These are phyloP conservation scores for Corydoras sp. DNA, from an alignment of 2,113 vertebrate species.

Conservation along the genomic window DNA sequence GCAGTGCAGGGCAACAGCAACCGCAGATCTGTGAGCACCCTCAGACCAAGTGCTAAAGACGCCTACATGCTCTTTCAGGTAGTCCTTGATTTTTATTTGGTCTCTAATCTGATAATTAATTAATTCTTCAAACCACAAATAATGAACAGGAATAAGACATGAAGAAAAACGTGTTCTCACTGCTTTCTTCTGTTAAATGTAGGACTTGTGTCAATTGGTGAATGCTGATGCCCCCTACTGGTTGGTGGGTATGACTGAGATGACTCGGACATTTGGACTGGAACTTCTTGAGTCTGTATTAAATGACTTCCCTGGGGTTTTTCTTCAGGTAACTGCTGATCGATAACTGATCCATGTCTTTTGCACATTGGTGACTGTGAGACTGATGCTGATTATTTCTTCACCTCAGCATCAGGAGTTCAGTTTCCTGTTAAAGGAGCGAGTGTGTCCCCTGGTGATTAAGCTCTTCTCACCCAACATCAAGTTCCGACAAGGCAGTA, in stretches of 20 bases:
- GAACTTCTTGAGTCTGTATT: constrained; percentile 96
- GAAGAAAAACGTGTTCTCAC: no score
- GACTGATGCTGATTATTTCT: no score
- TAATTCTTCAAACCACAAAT: no score
- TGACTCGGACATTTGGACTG: constrained; percentile 94
- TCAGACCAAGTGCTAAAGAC: constrained; percentile 95
- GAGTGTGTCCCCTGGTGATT: constrained; percentile 96
- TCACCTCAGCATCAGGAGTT: constrained; percentile 86
- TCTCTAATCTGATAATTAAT: no score
- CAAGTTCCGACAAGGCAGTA: constrained; percentile 94
- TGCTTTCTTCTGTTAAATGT: constrained; percentile 8
- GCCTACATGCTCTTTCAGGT: constrained; percentile 99
- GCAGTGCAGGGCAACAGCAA: constrained; percentile 89
- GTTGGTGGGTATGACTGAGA: constrained; percentile 98
- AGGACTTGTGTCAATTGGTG: constrained; percentile 97
- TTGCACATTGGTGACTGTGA: neutral
- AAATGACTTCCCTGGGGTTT: constrained; percentile 94
- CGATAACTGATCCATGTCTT: neutral
- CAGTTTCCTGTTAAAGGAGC: constrained; percentile 95
- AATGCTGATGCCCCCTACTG: constrained; percentile 98
- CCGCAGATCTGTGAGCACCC: constrained; percentile 85
- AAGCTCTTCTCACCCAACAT: constrained; percentile 99
- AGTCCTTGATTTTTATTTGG: neutral
- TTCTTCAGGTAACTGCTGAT: constrained; percentile 73
- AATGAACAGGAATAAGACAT: no score